These are phyloP conservation scores for Musca vetustissima DNA, from an alignment of 1,140 invertebrate genomes.

Conservation along the genomic window DNA sequence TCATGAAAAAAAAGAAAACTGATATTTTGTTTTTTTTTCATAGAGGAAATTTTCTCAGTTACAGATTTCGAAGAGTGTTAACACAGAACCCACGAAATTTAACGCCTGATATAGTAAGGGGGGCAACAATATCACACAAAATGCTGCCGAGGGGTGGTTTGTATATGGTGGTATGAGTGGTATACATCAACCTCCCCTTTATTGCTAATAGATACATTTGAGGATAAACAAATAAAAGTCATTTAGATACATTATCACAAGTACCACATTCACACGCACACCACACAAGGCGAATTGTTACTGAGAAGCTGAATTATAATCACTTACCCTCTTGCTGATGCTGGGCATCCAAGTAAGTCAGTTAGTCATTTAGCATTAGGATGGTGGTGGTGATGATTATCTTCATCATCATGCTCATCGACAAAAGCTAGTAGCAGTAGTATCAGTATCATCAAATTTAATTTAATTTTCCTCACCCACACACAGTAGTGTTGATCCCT, in stretches of 20 bases:
- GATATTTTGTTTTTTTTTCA: neutral
- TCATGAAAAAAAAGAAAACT: slow-evolving; percentile 4
- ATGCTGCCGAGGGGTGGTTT: neutral
- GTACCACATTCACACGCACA: neutral
- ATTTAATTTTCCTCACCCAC: slow-evolving; percentile 9
- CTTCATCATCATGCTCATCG: neutral
- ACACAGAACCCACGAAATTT: slow-evolving; percentile 18
- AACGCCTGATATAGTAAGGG: neutral
- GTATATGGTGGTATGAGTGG: neutral
- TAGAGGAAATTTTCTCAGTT: neutral
- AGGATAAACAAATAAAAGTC: slow-evolving; percentile 24
- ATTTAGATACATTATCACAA: slow-evolving; percentile 24
- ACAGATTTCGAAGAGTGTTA: neutral
- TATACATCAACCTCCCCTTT: neutral
- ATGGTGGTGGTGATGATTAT: too few species aligned
- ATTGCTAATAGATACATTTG: slow-evolving; percentile 19
- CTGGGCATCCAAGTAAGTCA: neutral
- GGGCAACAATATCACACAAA: neutral
- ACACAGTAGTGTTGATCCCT: neutral
- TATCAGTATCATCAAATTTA: slow-evolving; percentile 15
- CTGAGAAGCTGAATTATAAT: neutral
- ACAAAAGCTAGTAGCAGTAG: neutral
- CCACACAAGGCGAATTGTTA: too few species aligned
- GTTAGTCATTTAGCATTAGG: neutral
- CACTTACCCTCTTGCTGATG: neutral